These are phyloP conservation scores for Lichenostomus cassidix DNA, from an alignment of 2,113 vertebrate species.

Conservation along the genomic window DNA sequence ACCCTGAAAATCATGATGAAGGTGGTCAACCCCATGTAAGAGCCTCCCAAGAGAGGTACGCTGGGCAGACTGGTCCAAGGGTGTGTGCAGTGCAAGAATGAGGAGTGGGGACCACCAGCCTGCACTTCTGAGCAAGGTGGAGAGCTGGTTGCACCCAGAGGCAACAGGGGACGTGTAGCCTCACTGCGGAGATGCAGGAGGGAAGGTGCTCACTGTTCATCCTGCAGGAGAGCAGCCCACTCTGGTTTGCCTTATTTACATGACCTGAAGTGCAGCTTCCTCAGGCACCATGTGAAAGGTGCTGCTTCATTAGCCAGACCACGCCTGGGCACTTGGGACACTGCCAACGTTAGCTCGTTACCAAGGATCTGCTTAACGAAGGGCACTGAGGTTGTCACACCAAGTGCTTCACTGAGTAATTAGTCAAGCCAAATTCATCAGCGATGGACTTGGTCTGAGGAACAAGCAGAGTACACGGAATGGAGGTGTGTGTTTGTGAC, in stretches of 20 bases:
- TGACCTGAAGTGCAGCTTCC: not conserved
- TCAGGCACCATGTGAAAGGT: not conserved
- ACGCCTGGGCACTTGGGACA: not conserved
- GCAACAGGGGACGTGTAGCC: not conserved
- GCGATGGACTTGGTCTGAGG: not conserved
- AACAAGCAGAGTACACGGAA: not conserved
- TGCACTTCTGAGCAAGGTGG: not conserved
- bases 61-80: not conserved
- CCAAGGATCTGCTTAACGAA: not conserved
- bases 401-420: not conserved
- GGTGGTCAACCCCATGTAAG: fast-evolving
- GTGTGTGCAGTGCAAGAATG: not conserved
- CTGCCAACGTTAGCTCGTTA: fast-evolving
- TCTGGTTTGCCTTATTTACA: not conserved
- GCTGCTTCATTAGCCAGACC: not conserved
- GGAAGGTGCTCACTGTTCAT: not conserved
- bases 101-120: not conserved
- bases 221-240: not conserved
- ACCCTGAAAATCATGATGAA: not conserved
- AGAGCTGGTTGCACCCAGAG: not conserved
- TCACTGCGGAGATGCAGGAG: not conserved
- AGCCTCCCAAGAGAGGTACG: not conserved
- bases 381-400: not conserved
- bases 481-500: fast-evolving
- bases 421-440: not conserved